Percentiles rank a stretch among this genome's conserved stretches.
Evolutionary conservation across 1,140 invertebrate species (phyloP).

Genomic region (Neodiprion pinetum): DNA sequence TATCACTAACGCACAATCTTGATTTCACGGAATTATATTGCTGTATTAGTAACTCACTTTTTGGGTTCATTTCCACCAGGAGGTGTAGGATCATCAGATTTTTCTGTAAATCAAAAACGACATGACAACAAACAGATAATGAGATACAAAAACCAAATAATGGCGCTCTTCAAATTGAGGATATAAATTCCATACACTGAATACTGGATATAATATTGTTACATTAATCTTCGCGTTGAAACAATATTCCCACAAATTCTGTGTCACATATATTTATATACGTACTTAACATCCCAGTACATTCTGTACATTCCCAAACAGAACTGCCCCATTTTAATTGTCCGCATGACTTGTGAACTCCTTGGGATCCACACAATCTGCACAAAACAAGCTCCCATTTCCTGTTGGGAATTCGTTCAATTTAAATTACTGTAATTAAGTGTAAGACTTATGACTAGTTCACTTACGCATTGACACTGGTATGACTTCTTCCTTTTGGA

Average conservation of each 20-base stretch:
- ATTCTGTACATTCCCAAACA: constrained; percentile 55
- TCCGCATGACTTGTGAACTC: constrained; percentile 64
- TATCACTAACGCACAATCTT: no score
- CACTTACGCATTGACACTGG: constrained; percentile 61
- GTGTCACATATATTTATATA: neutral
- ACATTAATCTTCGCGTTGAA: no score
- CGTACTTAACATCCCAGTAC: constrained; percentile 44
- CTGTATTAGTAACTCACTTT: neutral
- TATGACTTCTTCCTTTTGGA: constrained; percentile 63
- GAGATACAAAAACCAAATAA: no score
- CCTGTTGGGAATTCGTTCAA: constrained; percentile 46
- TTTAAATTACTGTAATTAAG: constrained; percentile 16
- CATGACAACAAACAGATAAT: no score
- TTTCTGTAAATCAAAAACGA: neutral
- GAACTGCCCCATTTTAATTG: constrained; percentile 49
- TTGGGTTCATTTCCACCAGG: neutral
- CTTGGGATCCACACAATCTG: constrained; percentile 66
- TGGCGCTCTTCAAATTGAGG: no score
- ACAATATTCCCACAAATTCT: no score
- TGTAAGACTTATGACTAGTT: constrained; percentile 5
- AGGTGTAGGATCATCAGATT: neutral
- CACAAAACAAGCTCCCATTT: constrained; percentile 67
- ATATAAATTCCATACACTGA: no score
- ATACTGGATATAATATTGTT: no score
- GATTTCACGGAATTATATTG: no score